Conservation (phyloP, 2,113 vertebrate species). For the Chitala chitala region DNA sequence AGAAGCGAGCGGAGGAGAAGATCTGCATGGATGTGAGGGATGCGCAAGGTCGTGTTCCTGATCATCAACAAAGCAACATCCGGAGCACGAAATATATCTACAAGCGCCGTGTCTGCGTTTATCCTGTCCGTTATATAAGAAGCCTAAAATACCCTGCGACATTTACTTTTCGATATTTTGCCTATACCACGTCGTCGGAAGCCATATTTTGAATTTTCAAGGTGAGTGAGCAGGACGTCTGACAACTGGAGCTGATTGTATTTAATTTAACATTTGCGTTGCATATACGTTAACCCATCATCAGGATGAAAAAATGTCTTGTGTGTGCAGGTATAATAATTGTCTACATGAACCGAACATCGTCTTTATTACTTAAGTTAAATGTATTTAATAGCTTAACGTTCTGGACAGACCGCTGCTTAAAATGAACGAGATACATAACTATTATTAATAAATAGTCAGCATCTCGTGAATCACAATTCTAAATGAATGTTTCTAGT, state of each 20-base stretch:
- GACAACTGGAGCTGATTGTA: neutral
- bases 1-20: neutral
- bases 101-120: conserved; percentile 5
- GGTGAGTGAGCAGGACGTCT: conserved; percentile 20
- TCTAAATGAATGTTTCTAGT: too few species aligned
- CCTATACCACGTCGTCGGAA: neutral
- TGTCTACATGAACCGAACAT: too few species aligned
- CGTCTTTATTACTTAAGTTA: too few species aligned
- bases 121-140: neutral
- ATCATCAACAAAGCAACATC: conserved; percentile 2
- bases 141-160: neutral
- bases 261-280: neutral
- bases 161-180: neutral
- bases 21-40: conserved; percentile 5
- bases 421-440: too few species aligned
- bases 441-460: too few species aligned
- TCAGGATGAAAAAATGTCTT: too few species aligned
- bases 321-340: too few species aligned
- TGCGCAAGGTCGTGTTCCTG: conserved; percentile 19
- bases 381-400: too few species aligned
- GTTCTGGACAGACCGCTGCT: too few species aligned
- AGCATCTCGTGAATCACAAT: too few species aligned
- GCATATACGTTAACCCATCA: neutral
- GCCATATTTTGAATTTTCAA: conserved; percentile 14
- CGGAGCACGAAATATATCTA: neutral